A percentile compares a stretch with the other conserved stretches of the same genome.
Evolutionary conservation across 2,113 vertebrate genomes (phyloP).

Genomic region (Callocephalon fimbriatum): DNA sequence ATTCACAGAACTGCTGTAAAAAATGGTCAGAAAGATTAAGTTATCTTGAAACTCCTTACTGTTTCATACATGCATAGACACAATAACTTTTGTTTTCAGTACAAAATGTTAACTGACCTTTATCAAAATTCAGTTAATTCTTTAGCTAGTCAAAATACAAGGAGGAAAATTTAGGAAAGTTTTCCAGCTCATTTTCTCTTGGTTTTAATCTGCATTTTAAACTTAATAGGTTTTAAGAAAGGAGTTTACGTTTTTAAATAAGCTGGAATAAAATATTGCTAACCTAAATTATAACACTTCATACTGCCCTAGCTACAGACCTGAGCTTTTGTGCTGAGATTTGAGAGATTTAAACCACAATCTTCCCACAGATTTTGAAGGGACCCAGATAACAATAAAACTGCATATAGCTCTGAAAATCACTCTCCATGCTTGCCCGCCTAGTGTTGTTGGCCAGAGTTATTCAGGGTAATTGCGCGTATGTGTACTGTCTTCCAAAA

Average conservation of each 20-base stretch:
- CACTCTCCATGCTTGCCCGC: neutral
- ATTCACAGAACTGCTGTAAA: neutral
- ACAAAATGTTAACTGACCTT: neutral
- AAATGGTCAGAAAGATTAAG: neutral
- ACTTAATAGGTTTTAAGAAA: neutral
- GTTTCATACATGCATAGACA: neutral
- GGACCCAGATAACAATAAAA: neutral
- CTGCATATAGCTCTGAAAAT: constrained; percentile 23
- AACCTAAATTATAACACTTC: neutral
- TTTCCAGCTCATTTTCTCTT: neutral
- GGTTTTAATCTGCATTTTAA: neutral
- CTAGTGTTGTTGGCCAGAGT: neutral
- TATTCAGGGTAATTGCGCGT: neutral
- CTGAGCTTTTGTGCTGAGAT: neutral
- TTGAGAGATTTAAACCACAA: neutral
- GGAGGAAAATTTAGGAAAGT: neutral
- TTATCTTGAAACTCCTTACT: neutral
- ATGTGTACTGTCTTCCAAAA: constrained; percentile 37
- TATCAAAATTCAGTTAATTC: neutral
- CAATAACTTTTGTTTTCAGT: neutral
- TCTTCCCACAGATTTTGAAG: neutral
- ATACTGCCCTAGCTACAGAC: neutral
- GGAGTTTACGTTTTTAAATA: neutral
- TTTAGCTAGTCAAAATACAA: neutral
- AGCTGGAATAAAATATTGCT: neutral